Percentiles rank a stretch among this genome's conserved stretches.
Conservation (phyloP, 2,888 invertebrate species). For the Mylabris sibirica region DNA sequence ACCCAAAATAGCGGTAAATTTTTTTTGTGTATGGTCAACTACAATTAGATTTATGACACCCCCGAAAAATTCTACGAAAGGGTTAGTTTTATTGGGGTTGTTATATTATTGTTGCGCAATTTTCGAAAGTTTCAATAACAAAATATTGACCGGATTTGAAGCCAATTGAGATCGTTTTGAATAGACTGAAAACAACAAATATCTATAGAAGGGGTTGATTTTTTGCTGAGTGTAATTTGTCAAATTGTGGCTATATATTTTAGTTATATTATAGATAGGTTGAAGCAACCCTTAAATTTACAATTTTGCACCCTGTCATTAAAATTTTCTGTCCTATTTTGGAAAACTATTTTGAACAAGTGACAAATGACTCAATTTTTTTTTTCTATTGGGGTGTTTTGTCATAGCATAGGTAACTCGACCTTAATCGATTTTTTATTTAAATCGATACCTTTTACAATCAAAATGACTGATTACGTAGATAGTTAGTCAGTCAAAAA, state of each 20-base stretch:
- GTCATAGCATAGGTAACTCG: background rate
- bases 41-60: background rate
- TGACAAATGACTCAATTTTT: background rate
- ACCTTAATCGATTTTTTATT: conserved; percentile 53
- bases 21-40: too few species aligned
- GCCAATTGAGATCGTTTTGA: background rate
- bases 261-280: background rate
- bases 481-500: background rate
- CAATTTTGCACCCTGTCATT: conserved; percentile 2
- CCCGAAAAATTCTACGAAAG: background rate
- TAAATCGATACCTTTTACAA: conserved; percentile 36
- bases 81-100: background rate
- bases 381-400: background rate
- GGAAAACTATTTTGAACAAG: background rate
- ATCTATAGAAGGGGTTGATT: background rate
- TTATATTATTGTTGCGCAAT: conserved; percentile 1
- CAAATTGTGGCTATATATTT: background rate
- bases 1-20: background rate
- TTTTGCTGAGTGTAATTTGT: background rate
- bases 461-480: conserved; percentile 48
- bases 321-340: background rate
- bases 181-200: background rate
- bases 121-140: background rate
- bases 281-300: conserved; percentile 4
- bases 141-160: background rate